Base-by-base conservation (phyloP, 2,113 vertebrate species). In the Meriones unguiculatus region DNA sequence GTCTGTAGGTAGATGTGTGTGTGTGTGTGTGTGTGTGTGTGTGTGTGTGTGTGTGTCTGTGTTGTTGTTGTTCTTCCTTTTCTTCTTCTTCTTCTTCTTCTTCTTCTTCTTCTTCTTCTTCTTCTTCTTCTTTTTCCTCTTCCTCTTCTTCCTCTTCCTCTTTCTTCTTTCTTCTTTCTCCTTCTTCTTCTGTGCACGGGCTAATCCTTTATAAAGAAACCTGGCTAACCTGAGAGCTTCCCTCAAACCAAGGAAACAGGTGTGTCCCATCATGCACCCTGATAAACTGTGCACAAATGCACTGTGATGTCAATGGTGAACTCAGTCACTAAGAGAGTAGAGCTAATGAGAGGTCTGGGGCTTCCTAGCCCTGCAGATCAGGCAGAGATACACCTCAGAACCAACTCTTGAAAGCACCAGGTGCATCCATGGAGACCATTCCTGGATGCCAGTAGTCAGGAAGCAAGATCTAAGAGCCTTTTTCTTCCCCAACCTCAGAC, bases 221-320 rank as follows among this genome's bases (percentile, higher is more conserved):
- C 70, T 65, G 57, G 35, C 93, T 90, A n/a, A 20, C 82, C 69
- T 72, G 91, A 38, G 78, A 90, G 75, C 52, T 41, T 1, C 75
- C 77, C 28, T 64, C 76, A 72, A 35, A 85, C 90, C 80, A 28
- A 72, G 73, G 41, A 81, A 81, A 75, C n/a, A 35, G 64, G 75
- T 46, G 75, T 38, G 11, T 69, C 35, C 0, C 69, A 0, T 0
- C 67, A 2, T 4, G 20, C 0, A 0, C 64, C 10, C 38, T 38
- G 22, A 50, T 9, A 64, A 94, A 84, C 78, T 46, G 30, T 65
- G 69, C 87, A 22, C 65, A 80, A 24, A 0, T 13, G 90, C 14
- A 17, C 41, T 30, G 15, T 0, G 7, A 3, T 84, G 50, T 25
- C n/a, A 0, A 18, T 69, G 62, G 77, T 90, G 52, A 95, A 75